Evolutionary conservation across 2,113 vertebrate genomes (phyloP).

Genomic region (Callionymus lyra): DNA sequence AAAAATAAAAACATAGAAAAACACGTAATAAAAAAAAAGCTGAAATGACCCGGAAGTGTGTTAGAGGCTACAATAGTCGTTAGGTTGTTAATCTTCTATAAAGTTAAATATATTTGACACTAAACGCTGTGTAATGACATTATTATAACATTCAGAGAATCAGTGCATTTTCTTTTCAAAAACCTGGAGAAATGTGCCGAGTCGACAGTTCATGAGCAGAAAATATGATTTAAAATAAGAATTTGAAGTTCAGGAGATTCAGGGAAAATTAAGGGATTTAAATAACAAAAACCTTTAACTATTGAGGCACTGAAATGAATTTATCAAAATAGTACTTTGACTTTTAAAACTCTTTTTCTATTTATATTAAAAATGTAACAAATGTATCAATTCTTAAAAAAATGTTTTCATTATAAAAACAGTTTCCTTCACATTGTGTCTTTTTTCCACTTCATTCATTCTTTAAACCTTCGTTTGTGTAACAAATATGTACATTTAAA

Average conservation of each 20-base stretch:
- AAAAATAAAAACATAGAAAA: neutral
- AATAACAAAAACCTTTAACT: too few species aligned
- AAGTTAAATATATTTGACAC: slow-evolving; percentile 31
- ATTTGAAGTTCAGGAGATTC: too few species aligned
- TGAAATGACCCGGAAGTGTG: neutral
- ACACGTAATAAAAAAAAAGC: neutral
- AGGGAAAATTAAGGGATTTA: slow-evolving; percentile 11
- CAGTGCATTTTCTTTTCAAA: slow-evolving; percentile 64
- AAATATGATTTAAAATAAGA: slow-evolving; percentile 3
- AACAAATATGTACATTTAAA: too few species aligned
- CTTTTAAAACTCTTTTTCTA: too few species aligned
- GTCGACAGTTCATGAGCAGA: slow-evolving; percentile 12
- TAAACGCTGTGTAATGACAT: slow-evolving; percentile 42
- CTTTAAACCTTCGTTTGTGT: too few species aligned
- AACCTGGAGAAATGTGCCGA: slow-evolving; percentile 11
- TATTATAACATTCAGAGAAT: slow-evolving; percentile 58
- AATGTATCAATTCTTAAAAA: too few species aligned
- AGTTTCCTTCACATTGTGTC: too few species aligned
- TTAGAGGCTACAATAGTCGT: slow-evolving; percentile 20
- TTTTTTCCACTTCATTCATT: too few species aligned
- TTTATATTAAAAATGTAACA: too few species aligned
- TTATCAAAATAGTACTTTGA: too few species aligned
- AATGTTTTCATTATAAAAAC: too few species aligned
- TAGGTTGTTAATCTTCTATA: slow-evolving; percentile 8
- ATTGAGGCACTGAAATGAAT: too few species aligned